phyloP scores from a whole-genome alignment of 1,140 invertebrate genomes.

The Venustaconcha ellipsiformis region DNA sequence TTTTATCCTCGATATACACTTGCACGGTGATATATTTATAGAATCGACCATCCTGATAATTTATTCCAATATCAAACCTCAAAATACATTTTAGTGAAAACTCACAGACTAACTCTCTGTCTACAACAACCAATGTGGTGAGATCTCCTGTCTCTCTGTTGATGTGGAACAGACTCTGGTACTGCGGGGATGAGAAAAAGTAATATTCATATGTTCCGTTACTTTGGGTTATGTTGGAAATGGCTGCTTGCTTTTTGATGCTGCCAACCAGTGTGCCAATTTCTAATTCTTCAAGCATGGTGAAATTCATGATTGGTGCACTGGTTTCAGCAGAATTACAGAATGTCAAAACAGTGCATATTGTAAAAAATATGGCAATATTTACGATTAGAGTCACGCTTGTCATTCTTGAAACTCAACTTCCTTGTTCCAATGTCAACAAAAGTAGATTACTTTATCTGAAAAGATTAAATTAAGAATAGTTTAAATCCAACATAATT shows the following conservation, averaged over 20 bases:
- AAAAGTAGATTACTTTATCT: too few species aligned
- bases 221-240: constrained; percentile 1
- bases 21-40: constrained; percentile 29
- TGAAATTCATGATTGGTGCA: constrained; percentile 14
- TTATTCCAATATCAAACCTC: constrained; percentile 20
- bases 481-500: too few species aligned
- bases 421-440: too few species aligned
- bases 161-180: constrained; percentile 19
- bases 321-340: too few species aligned
- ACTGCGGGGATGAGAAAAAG: constrained; percentile 9
- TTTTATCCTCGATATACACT: constrained; percentile 52
- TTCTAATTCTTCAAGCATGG: constrained; percentile 14
- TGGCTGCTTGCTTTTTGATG: constrained; percentile 1
- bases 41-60: constrained; percentile 12
- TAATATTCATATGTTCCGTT: constrained; percentile 5
- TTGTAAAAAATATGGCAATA: too few species aligned
- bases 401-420: too few species aligned
- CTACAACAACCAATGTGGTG: constrained; percentile 22
- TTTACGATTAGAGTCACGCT: too few species aligned
- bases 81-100: constrained; percentile 10
- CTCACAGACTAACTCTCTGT: constrained; percentile 21
- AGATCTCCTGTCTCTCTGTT: constrained; percentile 24
- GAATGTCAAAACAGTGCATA: too few species aligned
- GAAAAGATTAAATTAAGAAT: too few species aligned
- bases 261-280: constrained; percentile 18